phyloP scores from a whole-genome alignment of 2,797 vertebrate species.

The Dromococcyx pavoninus region DNA sequence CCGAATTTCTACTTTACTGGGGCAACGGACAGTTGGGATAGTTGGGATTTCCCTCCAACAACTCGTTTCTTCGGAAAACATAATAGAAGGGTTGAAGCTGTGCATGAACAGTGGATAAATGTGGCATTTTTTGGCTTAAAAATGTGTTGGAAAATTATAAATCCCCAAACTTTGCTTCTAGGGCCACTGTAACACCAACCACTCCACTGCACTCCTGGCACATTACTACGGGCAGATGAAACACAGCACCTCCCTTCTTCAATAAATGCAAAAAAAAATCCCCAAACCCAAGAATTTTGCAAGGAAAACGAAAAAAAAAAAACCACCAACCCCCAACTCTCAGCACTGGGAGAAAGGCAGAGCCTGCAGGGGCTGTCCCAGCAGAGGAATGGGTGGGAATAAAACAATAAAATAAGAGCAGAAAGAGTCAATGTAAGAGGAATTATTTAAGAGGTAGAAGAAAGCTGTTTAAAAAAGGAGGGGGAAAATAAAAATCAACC shows the following conservation, averaged over 20 bases:
- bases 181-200: background rate
- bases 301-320: background rate
- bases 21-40: background rate
- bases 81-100: background rate
- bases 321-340: background rate
- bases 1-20: background rate
- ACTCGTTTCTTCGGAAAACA: background rate
- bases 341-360: background rate
- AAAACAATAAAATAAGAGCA: background rate
- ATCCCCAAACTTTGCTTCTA: background rate
- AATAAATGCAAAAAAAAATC: background rate
- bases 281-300: background rate
- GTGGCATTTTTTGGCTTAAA: background rate
- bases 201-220: fast-evolving
- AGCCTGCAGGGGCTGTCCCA: background rate
- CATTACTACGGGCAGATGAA: background rate
- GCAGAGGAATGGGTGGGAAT: background rate
- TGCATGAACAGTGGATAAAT: background rate
- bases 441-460: conserved; percentile 44
- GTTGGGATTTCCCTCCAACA: background rate
- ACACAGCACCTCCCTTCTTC: background rate
- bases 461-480: background rate
- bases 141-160: background rate
- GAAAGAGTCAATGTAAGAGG: background rate
- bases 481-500: background rate